Evolutionary conservation across 2,797 vertebrate genomes (phyloP), one percentile per base, ranked within the genome.

Genomic region (Clangula hyemalis): DNA sequence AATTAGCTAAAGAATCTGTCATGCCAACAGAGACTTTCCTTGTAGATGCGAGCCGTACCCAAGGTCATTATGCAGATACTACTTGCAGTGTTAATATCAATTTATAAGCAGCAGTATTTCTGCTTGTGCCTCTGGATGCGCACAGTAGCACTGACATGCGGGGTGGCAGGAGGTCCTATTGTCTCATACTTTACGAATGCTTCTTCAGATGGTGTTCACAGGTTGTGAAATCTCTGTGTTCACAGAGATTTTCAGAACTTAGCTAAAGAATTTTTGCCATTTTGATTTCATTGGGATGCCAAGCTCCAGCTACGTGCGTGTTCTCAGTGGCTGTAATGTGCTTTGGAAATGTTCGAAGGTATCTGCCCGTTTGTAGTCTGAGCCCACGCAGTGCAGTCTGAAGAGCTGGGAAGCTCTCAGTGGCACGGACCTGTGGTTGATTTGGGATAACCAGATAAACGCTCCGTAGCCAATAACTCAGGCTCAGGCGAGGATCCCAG

Each of bases 261-360:
- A 1, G 47, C n/a, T 41, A 0, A 18, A 3, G 34, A 3, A 15
- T 54, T 39, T 56, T 32, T 1, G 4, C 2, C 12, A 10, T 39
- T 41, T 15, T 5, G 22, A 10, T 66, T 58, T 8, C 2, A 1
- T 6, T 47, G 49, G 77, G 56, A 8, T 60, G 13, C 20, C 45
- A 69, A 30, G 16, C 62, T 72, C 13, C 17, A 8, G 58, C 49
- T 60, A 2, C 14, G 27, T 24, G 43, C 43, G 8, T 27, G 20
- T 38, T 70, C 62, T 24, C 34, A 43, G 62, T 4, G 57, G 3
- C 43, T 68, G 39, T 20, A 62, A 56, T 3, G 7, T 34, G 65
- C 45, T 84, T 73, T 79, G 87, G 36, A 49, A 79, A 62, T 14
- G 60, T 14, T 49, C 34, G 51, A 25, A 39, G 36, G 45, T 22